phyloP scores from a whole-genome alignment of 2,113 vertebrate species.

The Boleophthalmus pectinirostris region DNA sequence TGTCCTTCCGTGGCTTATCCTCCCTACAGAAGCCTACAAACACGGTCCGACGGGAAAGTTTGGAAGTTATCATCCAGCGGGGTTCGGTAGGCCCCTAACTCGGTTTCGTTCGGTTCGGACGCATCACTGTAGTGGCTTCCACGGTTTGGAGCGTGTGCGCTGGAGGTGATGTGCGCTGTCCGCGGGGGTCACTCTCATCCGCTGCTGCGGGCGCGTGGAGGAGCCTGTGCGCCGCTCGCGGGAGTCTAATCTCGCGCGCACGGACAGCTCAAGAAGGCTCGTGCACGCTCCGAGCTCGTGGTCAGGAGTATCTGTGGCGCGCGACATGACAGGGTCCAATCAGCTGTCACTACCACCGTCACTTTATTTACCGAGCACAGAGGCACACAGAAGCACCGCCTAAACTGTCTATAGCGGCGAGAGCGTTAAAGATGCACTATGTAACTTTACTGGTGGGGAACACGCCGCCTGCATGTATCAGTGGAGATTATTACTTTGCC shows the following conservation, averaged over 20 bases:
- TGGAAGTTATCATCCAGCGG: constrained; percentile 17
- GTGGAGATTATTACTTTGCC: too few relatives aligned
- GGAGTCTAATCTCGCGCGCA: constrained; percentile 52
- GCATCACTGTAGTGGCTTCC: constrained; percentile 44
- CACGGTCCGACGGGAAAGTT: constrained; percentile 25
- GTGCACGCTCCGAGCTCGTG: constrained; percentile 23
- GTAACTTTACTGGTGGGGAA: too few relatives aligned
- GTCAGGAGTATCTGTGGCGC: constrained; percentile 21
- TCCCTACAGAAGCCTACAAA: not conserved
- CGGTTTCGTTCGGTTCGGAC: constrained; percentile 22
- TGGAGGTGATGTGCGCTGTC: constrained; percentile 2
- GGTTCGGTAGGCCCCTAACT: constrained; percentile 30
- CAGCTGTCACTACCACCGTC: constrained; percentile 14
- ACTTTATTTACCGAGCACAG: not conserved
- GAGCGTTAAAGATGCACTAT: too few relatives aligned
- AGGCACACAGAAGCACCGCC: not conserved
- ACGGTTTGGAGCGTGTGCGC: too few relatives aligned
- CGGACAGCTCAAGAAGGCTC: constrained; percentile 28
- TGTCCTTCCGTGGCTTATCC: constrained; percentile 42
- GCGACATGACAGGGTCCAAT: constrained; percentile 13
- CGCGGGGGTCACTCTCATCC: constrained; percentile 30
- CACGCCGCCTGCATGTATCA: too few relatives aligned
- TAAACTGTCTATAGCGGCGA: not conserved
- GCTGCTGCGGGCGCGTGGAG: not conserved
- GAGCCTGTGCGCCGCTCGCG: not conserved